A percentile compares a stretch with the other conserved stretches of the same genome.
phyloP scores from a whole-genome alignment of 2,797 vertebrate genomes.

The Cheirogaleus major region DNA sequence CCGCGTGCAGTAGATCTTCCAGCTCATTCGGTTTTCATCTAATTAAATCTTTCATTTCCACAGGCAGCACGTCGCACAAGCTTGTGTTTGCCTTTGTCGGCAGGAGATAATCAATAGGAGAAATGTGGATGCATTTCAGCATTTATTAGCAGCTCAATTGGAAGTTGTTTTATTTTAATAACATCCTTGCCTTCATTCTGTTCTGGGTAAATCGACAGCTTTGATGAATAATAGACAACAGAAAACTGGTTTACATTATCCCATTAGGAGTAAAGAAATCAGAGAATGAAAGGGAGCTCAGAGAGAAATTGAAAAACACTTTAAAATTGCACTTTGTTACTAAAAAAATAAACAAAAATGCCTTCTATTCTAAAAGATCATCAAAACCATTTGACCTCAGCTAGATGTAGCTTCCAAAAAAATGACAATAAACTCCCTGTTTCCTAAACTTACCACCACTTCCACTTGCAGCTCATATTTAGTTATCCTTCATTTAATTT shows the following conservation, averaged over 20 bases:
- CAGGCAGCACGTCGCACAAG: conserved; percentile 45
- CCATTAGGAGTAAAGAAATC: conserved; percentile 70
- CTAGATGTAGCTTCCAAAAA: background rate
- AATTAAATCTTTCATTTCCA: conserved; percentile 82
- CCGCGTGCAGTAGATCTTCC: conserved; percentile 50
- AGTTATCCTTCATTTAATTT: conserved; percentile 9
- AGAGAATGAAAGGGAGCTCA: conserved; percentile 45
- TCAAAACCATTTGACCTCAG: background rate
- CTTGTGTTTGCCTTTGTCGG: conserved; percentile 70
- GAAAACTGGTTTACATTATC: conserved; percentile 67
- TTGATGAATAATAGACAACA: conserved; percentile 76
- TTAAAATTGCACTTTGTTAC: conserved; percentile 51
- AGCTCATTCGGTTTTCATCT: conserved; percentile 74
- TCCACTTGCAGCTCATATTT: background rate
- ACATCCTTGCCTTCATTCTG: conserved; percentile 65
- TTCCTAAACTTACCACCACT: background rate
- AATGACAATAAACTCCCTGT: background rate
- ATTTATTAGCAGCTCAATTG: conserved; percentile 76
- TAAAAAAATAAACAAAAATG: conserved; percentile 47
- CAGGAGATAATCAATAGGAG: conserved; percentile 79
- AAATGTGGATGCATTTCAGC: conserved; percentile 69
- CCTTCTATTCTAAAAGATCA: conserved; percentile 18
- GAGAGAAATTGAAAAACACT: conserved; percentile 65
- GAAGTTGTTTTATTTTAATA: conserved; percentile 79
- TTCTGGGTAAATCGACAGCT: conserved; percentile 59